Percentiles rank a stretch among this genome's conserved stretches.
These are phyloP conservation scores for Phylloscopus trochilus DNA, from an alignment of 2,113 vertebrate species.

Conservation along the genomic window DNA sequence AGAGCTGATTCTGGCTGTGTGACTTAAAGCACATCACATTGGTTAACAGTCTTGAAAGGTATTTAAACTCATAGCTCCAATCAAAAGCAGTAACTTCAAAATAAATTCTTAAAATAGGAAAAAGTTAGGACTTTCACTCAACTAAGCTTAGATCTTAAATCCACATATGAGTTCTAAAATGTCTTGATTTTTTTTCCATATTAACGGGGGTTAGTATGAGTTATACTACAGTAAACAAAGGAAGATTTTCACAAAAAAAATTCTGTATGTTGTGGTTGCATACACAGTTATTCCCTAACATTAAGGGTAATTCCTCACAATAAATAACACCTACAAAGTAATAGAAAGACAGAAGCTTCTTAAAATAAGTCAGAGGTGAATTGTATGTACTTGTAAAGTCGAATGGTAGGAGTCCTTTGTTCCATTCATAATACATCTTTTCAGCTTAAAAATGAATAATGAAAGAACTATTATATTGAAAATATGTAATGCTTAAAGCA, in stretches of 20 bases:
- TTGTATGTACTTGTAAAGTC: not conserved
- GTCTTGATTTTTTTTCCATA: not conserved
- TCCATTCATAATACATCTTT: not conserved
- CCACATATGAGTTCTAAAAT: not conserved
- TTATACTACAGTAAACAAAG: not conserved
- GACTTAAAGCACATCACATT: not conserved
- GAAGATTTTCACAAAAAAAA: not conserved
- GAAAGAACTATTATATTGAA: not conserved
- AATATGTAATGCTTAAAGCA: not conserved
- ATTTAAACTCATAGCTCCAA: not conserved
- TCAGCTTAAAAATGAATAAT: not conserved
- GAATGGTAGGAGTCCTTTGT: not conserved
- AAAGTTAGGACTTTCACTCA: not conserved
- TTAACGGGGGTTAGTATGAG: not conserved
- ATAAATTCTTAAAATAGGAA: not conserved
- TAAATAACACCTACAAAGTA: not conserved
- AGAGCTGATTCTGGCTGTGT: not conserved
- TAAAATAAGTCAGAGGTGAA: not conserved
- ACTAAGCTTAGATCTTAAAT: not conserved
- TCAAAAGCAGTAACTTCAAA: not conserved
- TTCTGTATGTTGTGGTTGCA: conserved; percentile 4
- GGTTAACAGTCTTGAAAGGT: not conserved
- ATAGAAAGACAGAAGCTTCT: not conserved
- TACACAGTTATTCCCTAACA: not conserved
- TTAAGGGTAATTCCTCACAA: not conserved